Base-by-base conservation (phyloP, 1,140 invertebrate species). In the Drosophila elegans region DNA sequence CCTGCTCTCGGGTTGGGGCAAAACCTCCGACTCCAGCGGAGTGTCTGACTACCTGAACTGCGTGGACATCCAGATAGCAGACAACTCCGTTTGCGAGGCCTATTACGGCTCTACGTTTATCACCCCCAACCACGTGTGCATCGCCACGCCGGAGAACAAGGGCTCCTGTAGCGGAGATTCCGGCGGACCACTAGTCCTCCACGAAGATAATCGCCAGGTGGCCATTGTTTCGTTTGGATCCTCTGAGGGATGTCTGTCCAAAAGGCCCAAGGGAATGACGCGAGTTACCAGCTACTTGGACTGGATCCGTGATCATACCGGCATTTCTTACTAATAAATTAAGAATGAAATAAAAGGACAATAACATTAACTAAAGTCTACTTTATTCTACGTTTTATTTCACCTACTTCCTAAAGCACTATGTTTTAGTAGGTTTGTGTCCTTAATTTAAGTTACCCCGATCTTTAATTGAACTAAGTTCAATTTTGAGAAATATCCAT, bases 271-370 rank as follows among this genome's bases (percentile, higher is more conserved):
- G 46, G 93, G 91, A 4, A 94, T 92, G 78, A 93, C 93, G 1
- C 91, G 94, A 46, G 90, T 94, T 25, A 93, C 93, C n/a, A 90
- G 79, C 49, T 94, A 92, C 81, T 80, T 94, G 51, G 79, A 92
- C 63, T 95, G 94, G 94, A 93, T 94, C 48, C 45, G 60, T 4
- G 61, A 73, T 2, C 57, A 76, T 6, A 75, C 72, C 4, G 82
- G 79, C 7, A 75, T 75, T 48, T 75, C 53, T 4, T 54, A 68
- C 53, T 78, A 75, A 71, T 34, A 10, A 36, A 25, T 9, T 32
- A 3, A 5, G 6, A 13, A 11, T 10, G 9, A 46, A 54, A 46
- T 41, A 41, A 41, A 71, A 39, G 11, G 0, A 12, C 6, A 6
- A 32, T 7, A 21, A 21, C 16, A 21, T 21, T 21, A 1, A 21